A percentile compares a stretch with the other conserved stretches of the same genome.
Evolutionary conservation across 1,140 invertebrate genomes (phyloP).

Genomic region (Cyclina sinensis): DNA sequence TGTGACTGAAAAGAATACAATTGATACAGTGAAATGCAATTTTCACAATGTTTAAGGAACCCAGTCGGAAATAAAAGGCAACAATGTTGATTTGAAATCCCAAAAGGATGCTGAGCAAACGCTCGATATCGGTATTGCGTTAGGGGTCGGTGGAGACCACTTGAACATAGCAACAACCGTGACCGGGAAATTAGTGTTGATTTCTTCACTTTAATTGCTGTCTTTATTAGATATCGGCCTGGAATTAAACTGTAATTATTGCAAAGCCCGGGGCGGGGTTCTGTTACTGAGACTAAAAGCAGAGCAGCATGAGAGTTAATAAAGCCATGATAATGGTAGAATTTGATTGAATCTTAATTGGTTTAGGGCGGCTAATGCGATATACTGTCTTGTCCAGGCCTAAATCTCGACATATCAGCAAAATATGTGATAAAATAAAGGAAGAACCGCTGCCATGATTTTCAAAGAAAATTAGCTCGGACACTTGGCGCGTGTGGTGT

Average conservation of each 20-base stretch:
- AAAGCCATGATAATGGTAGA: conserved; percentile 53
- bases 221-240: conserved; percentile 59
- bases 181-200: conserved; percentile 63
- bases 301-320: conserved; percentile 12
- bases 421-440: conserved; percentile 51
- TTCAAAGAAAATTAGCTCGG: conserved; percentile 55
- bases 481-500: conserved; percentile 48
- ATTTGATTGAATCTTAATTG: conserved; percentile 57
- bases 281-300: neutral
- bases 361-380: conserved; percentile 32
- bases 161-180: conserved; percentile 48
- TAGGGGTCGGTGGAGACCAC: conserved; percentile 25
- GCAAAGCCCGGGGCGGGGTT: conserved; percentile 37
- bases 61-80: conserved; percentile 38
- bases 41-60: conserved; percentile 20
- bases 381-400: conserved; percentile 20
- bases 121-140: conserved; percentile 28
- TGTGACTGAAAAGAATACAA: neutral
- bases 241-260: conserved; percentile 69
- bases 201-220: conserved; percentile 61
- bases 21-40: conserved; percentile 18
- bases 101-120: conserved; percentile 27
- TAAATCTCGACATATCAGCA: conserved; percentile 11
- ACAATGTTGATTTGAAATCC: conserved; percentile 11
- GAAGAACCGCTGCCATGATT: neutral